Evolutionary conservation across 37 sponge, comb jelly and placozoan genomes (phyloP).

Genomic region (Mnemiopsis leidyi): DNA sequence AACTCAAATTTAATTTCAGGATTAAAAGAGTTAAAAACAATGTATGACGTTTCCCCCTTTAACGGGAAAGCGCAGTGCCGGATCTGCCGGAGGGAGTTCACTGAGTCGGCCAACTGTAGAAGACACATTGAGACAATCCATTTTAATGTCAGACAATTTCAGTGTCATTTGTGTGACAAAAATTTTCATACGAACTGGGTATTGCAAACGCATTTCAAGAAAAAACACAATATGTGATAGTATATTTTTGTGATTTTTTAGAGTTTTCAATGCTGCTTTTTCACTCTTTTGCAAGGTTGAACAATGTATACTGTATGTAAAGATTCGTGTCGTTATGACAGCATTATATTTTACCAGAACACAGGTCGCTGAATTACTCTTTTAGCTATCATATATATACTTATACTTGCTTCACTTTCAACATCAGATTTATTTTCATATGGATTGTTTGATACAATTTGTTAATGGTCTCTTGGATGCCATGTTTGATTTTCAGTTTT

Average conservation of each 20-base stretch:
- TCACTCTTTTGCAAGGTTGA: not conserved
- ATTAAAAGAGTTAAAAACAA: not conserved
- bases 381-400: not conserved
- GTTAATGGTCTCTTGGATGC: not conserved
- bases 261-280: not conserved
- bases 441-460: not conserved
- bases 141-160: not conserved
- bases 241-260: not conserved
- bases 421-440: not conserved
- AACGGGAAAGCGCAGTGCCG: not conserved
- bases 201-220: not conserved
- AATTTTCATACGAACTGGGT: not conserved
- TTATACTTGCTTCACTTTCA: not conserved
- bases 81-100: not conserved
- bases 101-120: constrained; percentile 29
- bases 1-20: not conserved
- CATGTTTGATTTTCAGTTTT: not conserved
- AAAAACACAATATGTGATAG: not conserved
- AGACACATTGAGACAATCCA: not conserved
- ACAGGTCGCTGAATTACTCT: no score
- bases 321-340: no score
- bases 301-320: no score
- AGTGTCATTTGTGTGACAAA: constrained; percentile 16
- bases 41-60: constrained; percentile 9
- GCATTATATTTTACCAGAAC: not conserved